These are phyloP conservation scores for Aurelia sp. DNA, from an alignment of 30 jellyfish, hydroid and myxozoan species.

Conservation along the genomic window DNA sequence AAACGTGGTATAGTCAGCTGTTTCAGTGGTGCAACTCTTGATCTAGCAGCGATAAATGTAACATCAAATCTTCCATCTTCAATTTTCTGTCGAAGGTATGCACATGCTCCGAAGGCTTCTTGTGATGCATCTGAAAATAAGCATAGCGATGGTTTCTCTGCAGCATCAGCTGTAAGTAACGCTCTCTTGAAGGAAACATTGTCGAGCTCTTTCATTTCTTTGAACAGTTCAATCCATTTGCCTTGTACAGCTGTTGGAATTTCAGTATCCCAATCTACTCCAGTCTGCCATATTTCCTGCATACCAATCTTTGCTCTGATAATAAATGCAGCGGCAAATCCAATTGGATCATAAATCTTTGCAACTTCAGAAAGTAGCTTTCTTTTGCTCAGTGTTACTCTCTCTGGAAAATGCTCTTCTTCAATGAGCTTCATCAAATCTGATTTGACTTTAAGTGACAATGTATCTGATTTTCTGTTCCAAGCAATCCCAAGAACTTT, in stretches of 20 bases:
- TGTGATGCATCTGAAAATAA: slow-evolving; percentile 65
- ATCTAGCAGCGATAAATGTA: slow-evolving; percentile 38
- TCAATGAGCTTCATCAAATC: slow-evolving; percentile 65
- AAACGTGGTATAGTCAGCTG: no score
- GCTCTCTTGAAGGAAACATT: slow-evolving; percentile 59
- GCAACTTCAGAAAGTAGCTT: slow-evolving; percentile 68
- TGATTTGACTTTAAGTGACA: slow-evolving; percentile 69
- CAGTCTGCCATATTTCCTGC: slow-evolving; percentile 66
- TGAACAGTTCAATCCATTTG: background rate
- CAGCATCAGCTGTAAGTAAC: slow-evolving; percentile 61
- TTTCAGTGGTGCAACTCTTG: no score
- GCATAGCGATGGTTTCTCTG: slow-evolving; percentile 59
- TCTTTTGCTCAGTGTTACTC: slow-evolving; percentile 55
- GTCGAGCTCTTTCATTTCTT: slow-evolving; percentile 71
- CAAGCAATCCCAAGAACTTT: slow-evolving; percentile 55
- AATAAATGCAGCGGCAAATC: slow-evolving; percentile 72
- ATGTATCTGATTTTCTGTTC: slow-evolving; percentile 65
- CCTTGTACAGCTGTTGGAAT: slow-evolving; percentile 22
- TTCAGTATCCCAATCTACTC: slow-evolving; percentile 61
- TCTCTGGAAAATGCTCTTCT: slow-evolving; percentile 48
- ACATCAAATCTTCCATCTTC: slow-evolving; percentile 48
- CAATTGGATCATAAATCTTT: slow-evolving; percentile 63
- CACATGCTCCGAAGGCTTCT: slow-evolving; percentile 82
- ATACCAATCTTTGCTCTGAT: slow-evolving; percentile 64
- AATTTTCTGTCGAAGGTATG: slow-evolving; percentile 68